phyloP scores from a whole-genome alignment of 2,888 invertebrate genomes.

The Orchesella flavescens region DNA sequence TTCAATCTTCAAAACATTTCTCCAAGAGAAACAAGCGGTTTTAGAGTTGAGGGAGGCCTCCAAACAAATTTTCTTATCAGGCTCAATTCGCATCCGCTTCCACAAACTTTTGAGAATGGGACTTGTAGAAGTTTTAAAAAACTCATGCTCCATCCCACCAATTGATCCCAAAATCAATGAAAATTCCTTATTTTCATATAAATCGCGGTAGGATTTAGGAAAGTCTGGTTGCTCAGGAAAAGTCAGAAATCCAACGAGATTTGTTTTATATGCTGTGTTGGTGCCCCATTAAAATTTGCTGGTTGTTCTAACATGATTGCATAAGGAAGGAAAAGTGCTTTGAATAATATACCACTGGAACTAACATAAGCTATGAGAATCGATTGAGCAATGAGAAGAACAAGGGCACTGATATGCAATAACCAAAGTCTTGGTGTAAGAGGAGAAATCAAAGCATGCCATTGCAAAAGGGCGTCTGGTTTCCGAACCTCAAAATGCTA shows the following conservation, averaged over 20 bases:
- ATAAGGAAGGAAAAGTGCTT: slow-evolving; percentile 1
- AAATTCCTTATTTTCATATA: slow-evolving; percentile 23
- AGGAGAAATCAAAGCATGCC: slow-evolving; percentile 31
- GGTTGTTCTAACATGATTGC: slow-evolving; percentile 17
- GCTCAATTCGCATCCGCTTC: slow-evolving; percentile 16
- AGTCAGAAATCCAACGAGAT: slow-evolving; percentile 45
- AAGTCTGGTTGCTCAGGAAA: slow-evolving; percentile 15
- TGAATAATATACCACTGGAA: neutral
- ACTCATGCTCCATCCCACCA: slow-evolving; percentile 45
- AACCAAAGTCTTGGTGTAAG: slow-evolving; percentile 4
- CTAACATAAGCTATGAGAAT: neutral
- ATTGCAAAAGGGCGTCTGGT: neutral
- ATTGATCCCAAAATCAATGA: slow-evolving; percentile 35
- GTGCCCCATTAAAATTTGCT: neutral
- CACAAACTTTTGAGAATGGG: slow-evolving; percentile 24
- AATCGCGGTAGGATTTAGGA: slow-evolving; percentile 31
- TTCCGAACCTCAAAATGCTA: slow-evolving; percentile 17
- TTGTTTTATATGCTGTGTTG: slow-evolving; percentile 35
- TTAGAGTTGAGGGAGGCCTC: neutral
- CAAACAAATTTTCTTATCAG: neutral
- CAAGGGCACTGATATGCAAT: neutral
- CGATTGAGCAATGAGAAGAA: neutral
- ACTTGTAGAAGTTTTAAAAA: slow-evolving; percentile 33
- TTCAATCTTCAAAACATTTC: neutral
- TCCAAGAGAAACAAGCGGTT: slow-evolving; percentile 15